Base-by-base conservation (phyloP, 1,140 invertebrate genomes). In the Phymastichus coffea region DNA sequence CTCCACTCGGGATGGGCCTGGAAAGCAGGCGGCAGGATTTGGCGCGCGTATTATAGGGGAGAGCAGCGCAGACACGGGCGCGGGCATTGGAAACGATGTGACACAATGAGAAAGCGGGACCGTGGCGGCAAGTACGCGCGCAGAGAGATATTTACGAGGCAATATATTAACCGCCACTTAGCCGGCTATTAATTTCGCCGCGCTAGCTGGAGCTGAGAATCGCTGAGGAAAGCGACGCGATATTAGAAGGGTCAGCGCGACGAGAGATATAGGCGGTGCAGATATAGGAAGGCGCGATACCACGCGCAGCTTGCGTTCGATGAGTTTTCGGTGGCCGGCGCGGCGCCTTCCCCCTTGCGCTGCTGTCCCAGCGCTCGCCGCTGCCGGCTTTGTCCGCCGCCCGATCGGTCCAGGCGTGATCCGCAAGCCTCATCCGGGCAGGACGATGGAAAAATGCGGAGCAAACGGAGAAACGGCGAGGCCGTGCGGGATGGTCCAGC, bases 141-240 rank as follows among this genome's bases (percentile, higher is more conserved):
- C 65, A 68, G 47, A 53, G 63, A 72, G 69, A 76, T 76, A 74
- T 75, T 75, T 75, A 76, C 73, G 74, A 74, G 72, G 74, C 72
- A 72, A 76, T 76, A 76, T 74, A 75, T 76, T 75, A 76, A 73
- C 72, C 72, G 72, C 69, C 73, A 75, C 72, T 76, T 76, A 76
- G 71, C 64, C 65, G 61, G 71, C 73, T 75, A 76, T 76, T 76
- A 75, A 76, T 76, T 75, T 73, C 64, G 68, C 23, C 14, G 14
- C 33, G 48, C n/a, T n/a, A n/a, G n/a, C n/a, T n/a, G n/a, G n/a
- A n/a, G n/a, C n/a, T n/a, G 28, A 66, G 70, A 73, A 74, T 75
- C 68, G 72, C 70, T 68, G 70, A 72, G 74, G 68, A 74, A 73
- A 70, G 67, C 72, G 67, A n/a, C n/a, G n/a, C n/a, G 66, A 72